Evolutionary conservation across 2,888 invertebrate genomes (phyloP).

Genomic region (Drosophila infuscata): DNA sequence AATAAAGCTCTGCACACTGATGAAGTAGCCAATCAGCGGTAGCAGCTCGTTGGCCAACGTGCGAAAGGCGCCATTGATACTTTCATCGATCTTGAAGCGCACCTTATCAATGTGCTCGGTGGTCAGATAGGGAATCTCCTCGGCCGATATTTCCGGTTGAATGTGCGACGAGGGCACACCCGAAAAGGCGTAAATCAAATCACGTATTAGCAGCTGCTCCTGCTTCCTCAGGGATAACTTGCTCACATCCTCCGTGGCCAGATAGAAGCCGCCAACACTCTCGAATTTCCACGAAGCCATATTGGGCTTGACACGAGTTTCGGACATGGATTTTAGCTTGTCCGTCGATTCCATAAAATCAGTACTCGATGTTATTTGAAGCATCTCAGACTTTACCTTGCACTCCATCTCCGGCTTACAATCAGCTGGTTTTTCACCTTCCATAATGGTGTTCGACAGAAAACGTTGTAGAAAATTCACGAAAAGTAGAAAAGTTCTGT

Average conservation of each 20-base stretch:
- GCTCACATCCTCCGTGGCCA: slow-evolving; percentile 54
- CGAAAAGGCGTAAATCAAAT: slow-evolving; percentile 68
- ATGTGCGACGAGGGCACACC: slow-evolving; percentile 65
- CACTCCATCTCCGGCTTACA: no score
- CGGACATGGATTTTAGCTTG: background rate
- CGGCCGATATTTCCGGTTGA: slow-evolving; percentile 40
- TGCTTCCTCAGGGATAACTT: slow-evolving; percentile 45
- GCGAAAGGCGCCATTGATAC: slow-evolving; percentile 49
- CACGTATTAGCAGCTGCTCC: slow-evolving; percentile 56
- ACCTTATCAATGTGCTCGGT: slow-evolving; percentile 46
- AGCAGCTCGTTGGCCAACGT: slow-evolving; percentile 53
- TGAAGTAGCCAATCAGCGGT: slow-evolving; percentile 59
- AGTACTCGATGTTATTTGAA: background rate
- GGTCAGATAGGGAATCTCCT: slow-evolving; percentile 33
- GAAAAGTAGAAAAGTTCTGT: background rate
- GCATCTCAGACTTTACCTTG: background rate
- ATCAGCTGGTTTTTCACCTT: background rate
- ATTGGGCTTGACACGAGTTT: slow-evolving; percentile 6
- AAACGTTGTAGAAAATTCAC: background rate
- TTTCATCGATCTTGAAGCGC: slow-evolving; percentile 60
- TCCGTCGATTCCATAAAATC: background rate
- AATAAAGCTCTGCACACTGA: slow-evolving; percentile 62
- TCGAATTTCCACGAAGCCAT: slow-evolving; percentile 54
- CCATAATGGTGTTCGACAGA: background rate
- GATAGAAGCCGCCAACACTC: slow-evolving; percentile 58